Conservation (phyloP, 2,797 vertebrate species). For the Dryobates pubescens region DNA sequence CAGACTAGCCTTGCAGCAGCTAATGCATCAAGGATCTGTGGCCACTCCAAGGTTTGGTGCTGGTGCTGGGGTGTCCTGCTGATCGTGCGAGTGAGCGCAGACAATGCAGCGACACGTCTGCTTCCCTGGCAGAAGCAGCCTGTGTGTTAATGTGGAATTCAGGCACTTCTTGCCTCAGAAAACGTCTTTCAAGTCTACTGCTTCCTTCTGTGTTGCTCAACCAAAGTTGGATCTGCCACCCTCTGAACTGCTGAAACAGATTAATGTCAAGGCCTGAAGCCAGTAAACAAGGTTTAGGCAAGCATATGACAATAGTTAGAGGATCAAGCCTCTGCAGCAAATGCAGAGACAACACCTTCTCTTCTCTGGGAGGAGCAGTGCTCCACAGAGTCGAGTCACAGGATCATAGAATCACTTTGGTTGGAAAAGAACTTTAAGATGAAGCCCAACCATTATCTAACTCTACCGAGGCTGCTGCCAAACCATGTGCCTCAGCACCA, state of each 20-base stretch:
- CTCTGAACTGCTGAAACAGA: not conserved
- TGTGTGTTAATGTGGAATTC: not conserved
- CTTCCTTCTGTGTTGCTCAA: not conserved
- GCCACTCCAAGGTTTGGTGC: not conserved
- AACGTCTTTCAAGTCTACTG: not conserved
- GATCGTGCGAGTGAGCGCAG: not conserved
- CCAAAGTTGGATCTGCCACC: not conserved
- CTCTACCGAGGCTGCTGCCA: too few relatives aligned
- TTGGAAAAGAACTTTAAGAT: too few relatives aligned
- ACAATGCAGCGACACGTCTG: not conserved
- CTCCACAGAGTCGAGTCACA: not conserved
- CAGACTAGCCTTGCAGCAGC: fast-evolving
- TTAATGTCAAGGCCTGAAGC: not conserved
- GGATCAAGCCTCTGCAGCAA: not conserved
- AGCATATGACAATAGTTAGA: not conserved
- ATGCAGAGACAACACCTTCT: not conserved
- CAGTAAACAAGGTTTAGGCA: not conserved
- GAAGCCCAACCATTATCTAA: too few relatives aligned
- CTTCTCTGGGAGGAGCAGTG: not conserved
- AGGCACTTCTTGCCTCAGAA: not conserved
- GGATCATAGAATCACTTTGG: not conserved
- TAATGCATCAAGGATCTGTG: fast-evolving
- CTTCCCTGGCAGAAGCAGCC: not conserved
- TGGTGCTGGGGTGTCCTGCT: not conserved
- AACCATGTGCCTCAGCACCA: too few relatives aligned